A percentile compares a stretch with the other conserved stretches of the same genome.
phyloP scores from a whole-genome alignment of 2,888 invertebrate genomes.

The Athalia circularis region DNA sequence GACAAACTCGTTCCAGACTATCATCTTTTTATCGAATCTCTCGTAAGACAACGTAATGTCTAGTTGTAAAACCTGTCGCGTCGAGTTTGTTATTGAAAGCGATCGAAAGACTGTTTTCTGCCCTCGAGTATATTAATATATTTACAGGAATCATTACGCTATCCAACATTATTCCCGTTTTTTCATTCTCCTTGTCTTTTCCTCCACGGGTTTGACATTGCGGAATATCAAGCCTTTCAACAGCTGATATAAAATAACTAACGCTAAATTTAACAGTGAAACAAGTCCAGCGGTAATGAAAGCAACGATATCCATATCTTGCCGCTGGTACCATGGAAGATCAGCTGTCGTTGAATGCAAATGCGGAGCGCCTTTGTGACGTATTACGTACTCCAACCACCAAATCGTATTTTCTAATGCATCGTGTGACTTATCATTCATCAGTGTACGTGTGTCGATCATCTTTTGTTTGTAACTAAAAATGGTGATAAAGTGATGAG shows the following conservation, averaged over 20 bases:
- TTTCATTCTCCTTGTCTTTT: too few species aligned
- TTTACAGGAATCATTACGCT: too few species aligned
- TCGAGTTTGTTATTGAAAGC: too few species aligned
- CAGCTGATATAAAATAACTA: neutral
- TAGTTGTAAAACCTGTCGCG: too few species aligned
- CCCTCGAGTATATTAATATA: too few species aligned
- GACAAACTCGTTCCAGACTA: too few species aligned
- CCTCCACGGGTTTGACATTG: too few species aligned
- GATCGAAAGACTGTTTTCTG: too few species aligned
- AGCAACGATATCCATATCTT: conserved; percentile 55
- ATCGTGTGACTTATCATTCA: conserved; percentile 51
- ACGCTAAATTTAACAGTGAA: neutral
- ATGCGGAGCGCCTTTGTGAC: conserved; percentile 56
- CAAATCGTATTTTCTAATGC: conserved; percentile 54
- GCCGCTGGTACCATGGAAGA: conserved; percentile 53
- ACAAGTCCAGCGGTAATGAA: conserved; percentile 47
- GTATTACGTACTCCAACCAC: conserved; percentile 62
- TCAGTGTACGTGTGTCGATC: conserved; percentile 24
- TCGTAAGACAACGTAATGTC: too few species aligned
- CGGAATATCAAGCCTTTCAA: neutral
- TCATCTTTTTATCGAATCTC: too few species aligned
- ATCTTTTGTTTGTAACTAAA: conserved; percentile 59
- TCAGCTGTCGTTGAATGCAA: conserved; percentile 51
- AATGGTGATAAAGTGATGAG: neutral
- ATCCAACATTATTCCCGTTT: too few species aligned